Base-by-base conservation (phyloP, 2,113 vertebrate genomes). In the Paradoxurus hermaphroditus region DNA sequence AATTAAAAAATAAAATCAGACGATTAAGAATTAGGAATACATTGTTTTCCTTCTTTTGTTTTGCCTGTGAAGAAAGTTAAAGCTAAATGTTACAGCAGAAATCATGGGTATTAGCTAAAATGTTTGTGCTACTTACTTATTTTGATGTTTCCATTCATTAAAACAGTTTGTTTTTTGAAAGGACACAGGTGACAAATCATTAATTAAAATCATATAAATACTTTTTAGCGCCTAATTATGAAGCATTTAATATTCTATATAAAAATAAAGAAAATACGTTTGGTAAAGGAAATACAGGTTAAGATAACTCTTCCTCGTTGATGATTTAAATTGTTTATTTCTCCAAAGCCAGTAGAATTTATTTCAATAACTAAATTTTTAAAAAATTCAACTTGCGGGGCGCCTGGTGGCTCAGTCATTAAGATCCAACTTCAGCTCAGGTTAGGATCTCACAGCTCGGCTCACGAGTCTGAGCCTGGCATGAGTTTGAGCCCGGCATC, bases 261-360 rank as follows among this genome's bases (percentile, higher is more conserved):
- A 51, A 94, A 94, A 92, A 81, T 27, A 93, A 92, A 92, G 65
- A 89, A 81, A 78, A 75, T 62, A 62, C 78, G 7, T 90, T 97
- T 96, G 51, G 27, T 27, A 81, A 92, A 59, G 18, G 51, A 95
- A 75, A 93, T 70, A 63, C 77, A 92, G 10, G 12, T 82, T 82
- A 86, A 78, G 77, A 96, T 77, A 16, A 91, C 34, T 82, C 36
- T 91, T 96, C 41, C 15, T 85, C 51, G 67, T 9, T 67, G 21
- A 27, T 90, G 65, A 91, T 34, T 84, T 90, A 84, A 53, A 70
- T 86, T 82, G 12, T 79, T 68, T 88, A 72, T 90, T 97, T 96
- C 12, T 85, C 62, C 31, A n/a, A 78, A 88, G 44, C 5, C 94
- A 84, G 68, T 63, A 77, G 39, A 79, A 91, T 90, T 85, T 90